Evolutionary conservation across 2,113 vertebrate species (phyloP), one percentile per base, ranked within the genome.

Genomic region (Puffinus mauretanicus): DNA sequence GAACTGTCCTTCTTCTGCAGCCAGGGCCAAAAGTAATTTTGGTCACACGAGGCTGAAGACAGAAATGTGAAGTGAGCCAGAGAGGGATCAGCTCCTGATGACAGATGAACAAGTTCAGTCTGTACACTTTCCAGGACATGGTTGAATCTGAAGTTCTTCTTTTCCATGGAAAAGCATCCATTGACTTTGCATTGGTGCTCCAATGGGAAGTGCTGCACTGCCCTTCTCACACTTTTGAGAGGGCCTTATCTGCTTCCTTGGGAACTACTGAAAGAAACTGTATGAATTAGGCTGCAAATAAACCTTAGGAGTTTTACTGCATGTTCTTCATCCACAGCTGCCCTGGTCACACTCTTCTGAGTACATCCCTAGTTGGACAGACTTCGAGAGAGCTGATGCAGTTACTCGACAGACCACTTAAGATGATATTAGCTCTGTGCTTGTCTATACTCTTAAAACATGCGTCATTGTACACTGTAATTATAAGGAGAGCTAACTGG

Each of bases 401-500:
- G 76, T 93, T 95, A 71, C 94, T 92, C 15, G 40, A 86, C 58
- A 96, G 85, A 65, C 89, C 95, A 86, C 90, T 96, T 96, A 76
- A 62, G 30, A 15, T 87, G 92, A 65, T 91, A 29, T 85, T 32
- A 96, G 79, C 82, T 90, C 88, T 62, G 87, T 82, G 90, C 92
- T 94, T 83, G 94, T 88, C 93, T 95, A 51, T 96, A 62, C 92
- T 96, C 92, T 95, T 90, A 86, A 95, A 88, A 88, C 93, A 66
- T 96, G 95, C 93, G 94, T 96, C 96, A 96, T 49, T 83, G 92
- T 94, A 58, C 85, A 3, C 67, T 32, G 90, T 73, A 90, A 96
- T 97, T 95, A 96, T 55, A 32, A 93, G 85, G 82, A 97, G 96
- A 93, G 93, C 36, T 70, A 66, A 86, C 92, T 94, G 96, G 93